Base-by-base conservation (phyloP, 2,113 vertebrate genomes). In the Cynocephalus volans region DNA sequence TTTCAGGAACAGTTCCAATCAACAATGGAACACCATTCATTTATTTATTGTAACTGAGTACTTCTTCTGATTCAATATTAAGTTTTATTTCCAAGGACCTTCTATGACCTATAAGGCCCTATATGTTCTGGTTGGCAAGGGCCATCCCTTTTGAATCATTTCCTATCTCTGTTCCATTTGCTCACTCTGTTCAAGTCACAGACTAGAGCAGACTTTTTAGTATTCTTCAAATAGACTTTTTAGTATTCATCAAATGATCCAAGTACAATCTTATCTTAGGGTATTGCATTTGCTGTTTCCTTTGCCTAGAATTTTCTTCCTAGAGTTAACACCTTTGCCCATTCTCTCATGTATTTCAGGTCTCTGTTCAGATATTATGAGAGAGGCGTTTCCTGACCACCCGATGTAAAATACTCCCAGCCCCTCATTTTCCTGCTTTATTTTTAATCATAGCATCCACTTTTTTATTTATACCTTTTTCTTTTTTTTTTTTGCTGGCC, bases 11-110 rank as follows among this genome's bases (percentile, higher is more conserved):
- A 79, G 28, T 90, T 96, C 15, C 31, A 94, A 50, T 65, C 19
- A 86, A 93, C 19, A 84, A 15, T 84, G 24, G 45, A 62, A 90
- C 45, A 2, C 6, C 6, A 64, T 72, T 62, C 13, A 12, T 67
- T 95, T 84, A 85, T 93, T 95, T 84, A 36, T 33, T 82, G 79
- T 67, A 70, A 75, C 4, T 58, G 26, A 80, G 36, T 62, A 58
- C 31, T 75, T 94, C 26, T 41, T 58, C 64, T 36, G 19, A 24
- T n/a, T 89, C 81, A 93, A 4, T 81, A 65, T 88, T 17, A 82
- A 48, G 19, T 92, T 82, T 10, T 50, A 72, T 8, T n/a, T 83
- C 28, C 54, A 95, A 82, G 95, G 28, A 45, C 3, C 17, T 45
- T 56, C 24, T 7, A 21, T n/a, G 21, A 58, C 0, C 14, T 65